Evolutionary conservation across 2,888 invertebrate genomes (phyloP), one percentile per base, ranked within the genome.

Genomic region (Zhengitettix transpicula): DNA sequence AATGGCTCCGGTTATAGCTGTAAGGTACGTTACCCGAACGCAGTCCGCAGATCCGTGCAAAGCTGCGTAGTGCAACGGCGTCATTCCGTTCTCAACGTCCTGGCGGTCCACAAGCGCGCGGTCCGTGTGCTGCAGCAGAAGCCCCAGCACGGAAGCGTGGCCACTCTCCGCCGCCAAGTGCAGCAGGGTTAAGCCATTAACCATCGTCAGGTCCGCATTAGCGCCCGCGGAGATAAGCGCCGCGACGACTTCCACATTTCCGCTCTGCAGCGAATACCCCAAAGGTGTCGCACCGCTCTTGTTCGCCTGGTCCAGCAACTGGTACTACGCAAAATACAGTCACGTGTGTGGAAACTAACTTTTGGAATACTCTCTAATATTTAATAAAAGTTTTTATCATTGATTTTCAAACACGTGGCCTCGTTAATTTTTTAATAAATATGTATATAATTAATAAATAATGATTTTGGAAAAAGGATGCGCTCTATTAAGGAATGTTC

Each of bases 81-180:
- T 77, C 62, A 76, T 74, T 7, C 77, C 79, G 65, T 72, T 71
- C 64, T 68, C 72, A 14, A 71, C 64, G 57, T 52, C 58, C 53
- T 56, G 64, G 8, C 55, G 51, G 52, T 58, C 56, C 28, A 60
- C 47, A 10, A 60, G 60, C 9, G 40, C 42, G 1, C 40, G 52
- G 72, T 71, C 72, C 40, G 67, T 78, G 68, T 67, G 74, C 67
- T 67, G 73, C 41, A 83, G 67, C 53, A 83, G 70, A 40, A 74
- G 69, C 67, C 75, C 75, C 11, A 83, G 73, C 66, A 81, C 78
- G 58, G 77, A 76, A 16, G 73, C 65, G 61, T 79, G 74, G 0
- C 81, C 81, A 64, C 74, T 68, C 65, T 77, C 78, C 52, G 81
- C 77, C 44, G 83, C 81, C 60, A 79, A 70, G 64, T 83, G 82